phyloP scores from a whole-genome alignment of 2,888 invertebrate species.

The Orchesella flavescens region DNA sequence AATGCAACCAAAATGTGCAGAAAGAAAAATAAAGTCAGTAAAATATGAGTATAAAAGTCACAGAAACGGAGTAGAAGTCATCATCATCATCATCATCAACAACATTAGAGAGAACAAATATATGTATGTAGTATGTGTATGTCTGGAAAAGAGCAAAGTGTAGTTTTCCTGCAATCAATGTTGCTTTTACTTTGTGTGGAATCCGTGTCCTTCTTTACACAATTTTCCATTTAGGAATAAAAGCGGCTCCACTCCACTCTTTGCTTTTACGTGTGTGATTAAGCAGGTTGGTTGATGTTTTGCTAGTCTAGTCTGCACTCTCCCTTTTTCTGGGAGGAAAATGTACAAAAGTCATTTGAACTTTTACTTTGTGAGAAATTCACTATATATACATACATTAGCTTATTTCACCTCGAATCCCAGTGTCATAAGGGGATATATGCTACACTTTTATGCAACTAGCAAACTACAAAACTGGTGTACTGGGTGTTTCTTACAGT shows the following conservation, averaged over 20 bases:
- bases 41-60: constrained; percentile 7
- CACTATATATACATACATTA: background rate
- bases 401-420: background rate
- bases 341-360: constrained; percentile 39
- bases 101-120: constrained; percentile 25
- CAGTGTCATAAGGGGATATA: too few relatives aligned
- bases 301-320: background rate
- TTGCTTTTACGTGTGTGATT: background rate
- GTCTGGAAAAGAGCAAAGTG: constrained; percentile 17
- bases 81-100: constrained; percentile 30
- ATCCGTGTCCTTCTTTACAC: background rate
- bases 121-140: background rate
- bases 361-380: constrained; percentile 32
- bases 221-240: constrained; percentile 12
- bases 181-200: constrained; percentile 8
- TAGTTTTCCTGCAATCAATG: constrained; percentile 24
- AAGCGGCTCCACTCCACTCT: background rate
- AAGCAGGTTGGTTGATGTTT: background rate
- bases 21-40: constrained; percentile 7
- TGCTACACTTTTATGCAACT: too few relatives aligned
- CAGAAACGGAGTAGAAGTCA: background rate
- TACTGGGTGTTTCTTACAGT: background rate
- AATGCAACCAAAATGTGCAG: background rate
- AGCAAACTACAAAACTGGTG: background rate
- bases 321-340: background rate